Evolutionary conservation across 30 jellyfish, hydroid and myxozoan genomes (phyloP).

Genomic region (Aurelia aurita complex sp. Pacific): DNA sequence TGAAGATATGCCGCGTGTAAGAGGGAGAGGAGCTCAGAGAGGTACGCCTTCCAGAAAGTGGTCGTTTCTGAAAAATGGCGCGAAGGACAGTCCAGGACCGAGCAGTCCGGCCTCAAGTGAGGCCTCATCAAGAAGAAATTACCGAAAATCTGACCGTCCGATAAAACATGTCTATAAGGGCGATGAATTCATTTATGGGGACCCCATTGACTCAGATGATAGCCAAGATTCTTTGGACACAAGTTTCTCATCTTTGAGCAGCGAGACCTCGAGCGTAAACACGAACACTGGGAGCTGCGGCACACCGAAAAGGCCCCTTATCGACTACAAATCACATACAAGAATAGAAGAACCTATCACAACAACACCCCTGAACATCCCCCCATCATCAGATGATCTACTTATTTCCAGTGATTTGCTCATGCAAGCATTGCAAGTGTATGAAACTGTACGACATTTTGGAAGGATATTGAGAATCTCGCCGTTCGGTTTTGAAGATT

Average conservation of each 20-base stretch:
- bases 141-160: conserved; percentile 62
- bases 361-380: conserved; percentile 67
- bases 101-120: conserved; percentile 80
- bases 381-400: conserved; percentile 86
- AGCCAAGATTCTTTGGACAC: conserved; percentile 67
- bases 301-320: conserved; percentile 40
- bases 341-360: conserved; percentile 46
- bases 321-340: conserved; percentile 7
- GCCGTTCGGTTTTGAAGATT: conserved; percentile 90
- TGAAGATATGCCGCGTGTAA: conserved; percentile 60
- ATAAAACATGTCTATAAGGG: conserved; percentile 35
- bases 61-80: conserved; percentile 74
- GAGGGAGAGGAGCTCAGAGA: conserved; percentile 69
- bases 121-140: conserved; percentile 57
- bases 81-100: conserved; percentile 80
- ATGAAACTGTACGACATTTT: conserved; percentile 90
- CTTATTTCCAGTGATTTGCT: conserved; percentile 61
- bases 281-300: conserved; percentile 35
- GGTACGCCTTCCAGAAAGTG: conserved; percentile 57
- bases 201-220: conserved; percentile 57
- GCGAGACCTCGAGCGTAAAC: conserved; percentile 38
- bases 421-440: conserved; percentile 86
- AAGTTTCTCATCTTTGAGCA: conserved; percentile 56
- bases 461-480: conserved; percentile 86
- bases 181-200: conserved; percentile 58